Percentiles rank a stretch among this genome's conserved stretches.
Conservation (phyloP, 1,140 invertebrate genomes). For the Euura lappo region DNA sequence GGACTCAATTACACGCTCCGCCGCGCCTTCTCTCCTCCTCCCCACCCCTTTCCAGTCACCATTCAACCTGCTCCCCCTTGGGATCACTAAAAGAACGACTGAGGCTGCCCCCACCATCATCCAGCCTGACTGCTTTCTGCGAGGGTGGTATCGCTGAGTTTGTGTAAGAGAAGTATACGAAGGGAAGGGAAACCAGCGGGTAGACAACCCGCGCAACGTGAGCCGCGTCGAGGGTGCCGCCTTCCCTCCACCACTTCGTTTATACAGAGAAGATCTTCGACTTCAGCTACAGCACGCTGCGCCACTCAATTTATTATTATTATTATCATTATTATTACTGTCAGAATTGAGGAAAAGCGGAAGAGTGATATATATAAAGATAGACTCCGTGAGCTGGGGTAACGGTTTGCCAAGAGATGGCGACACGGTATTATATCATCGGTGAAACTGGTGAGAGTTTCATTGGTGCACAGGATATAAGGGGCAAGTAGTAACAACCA, state of each 20-base stretch:
- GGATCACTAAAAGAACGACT: constrained; percentile 20
- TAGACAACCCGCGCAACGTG: constrained; percentile 4
- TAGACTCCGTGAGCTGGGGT: background rate
- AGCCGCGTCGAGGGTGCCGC: constrained; percentile 5
- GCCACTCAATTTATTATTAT: constrained; percentile 3
- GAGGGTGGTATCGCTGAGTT: constrained; percentile 7
- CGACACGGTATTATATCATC: background rate
- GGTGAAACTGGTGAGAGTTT: too few species aligned
- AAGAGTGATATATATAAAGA: background rate
- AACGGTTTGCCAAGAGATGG: background rate
- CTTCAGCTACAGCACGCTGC: background rate
- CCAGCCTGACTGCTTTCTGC: background rate
- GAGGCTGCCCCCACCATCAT: background rate
- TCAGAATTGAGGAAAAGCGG: background rate
- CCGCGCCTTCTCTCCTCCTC: constrained; percentile 36
- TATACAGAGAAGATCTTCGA: background rate
- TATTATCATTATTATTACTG: background rate
- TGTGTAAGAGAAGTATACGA: background rate
- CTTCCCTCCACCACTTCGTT: background rate
- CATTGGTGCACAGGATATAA: too few species aligned
- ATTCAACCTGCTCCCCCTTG: constrained; percentile 18
- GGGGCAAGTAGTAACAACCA: too few species aligned
- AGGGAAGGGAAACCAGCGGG: background rate
- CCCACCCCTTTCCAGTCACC: constrained; percentile 12
- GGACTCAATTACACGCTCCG: constrained; percentile 62